Conservation (phyloP, 2,888 invertebrate genomes). For the Tryphoninae sp. region DNA sequence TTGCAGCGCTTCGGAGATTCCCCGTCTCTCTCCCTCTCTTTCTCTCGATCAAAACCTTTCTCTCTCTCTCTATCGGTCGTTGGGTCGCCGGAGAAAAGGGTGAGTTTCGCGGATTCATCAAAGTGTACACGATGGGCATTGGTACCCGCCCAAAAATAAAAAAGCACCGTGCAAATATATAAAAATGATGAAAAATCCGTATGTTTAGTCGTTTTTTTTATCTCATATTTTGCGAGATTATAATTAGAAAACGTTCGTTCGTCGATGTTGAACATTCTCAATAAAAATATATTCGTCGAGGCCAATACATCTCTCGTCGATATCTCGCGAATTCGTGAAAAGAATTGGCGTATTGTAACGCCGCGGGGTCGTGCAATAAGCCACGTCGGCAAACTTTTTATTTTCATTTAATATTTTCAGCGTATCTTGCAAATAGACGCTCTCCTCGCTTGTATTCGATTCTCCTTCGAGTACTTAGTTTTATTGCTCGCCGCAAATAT, state of each 20-base stretch:
- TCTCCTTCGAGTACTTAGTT: background rate
- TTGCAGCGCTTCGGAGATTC: slow-evolving; percentile 42
- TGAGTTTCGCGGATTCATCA: slow-evolving; percentile 40
- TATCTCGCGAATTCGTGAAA: background rate
- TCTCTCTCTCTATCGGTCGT: slow-evolving; percentile 31
- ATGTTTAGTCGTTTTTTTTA: background rate
- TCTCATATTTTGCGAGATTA: slow-evolving; percentile 1
- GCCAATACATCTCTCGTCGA: background rate
- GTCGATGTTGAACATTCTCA: background rate
- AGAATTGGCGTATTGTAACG: background rate
- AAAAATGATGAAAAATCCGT: slow-evolving; percentile 1
- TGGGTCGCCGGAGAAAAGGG: slow-evolving; percentile 25
- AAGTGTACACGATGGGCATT: slow-evolving; percentile 53
- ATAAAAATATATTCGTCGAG: slow-evolving; percentile 1
- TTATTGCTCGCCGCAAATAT: background rate
- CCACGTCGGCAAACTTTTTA: background rate
- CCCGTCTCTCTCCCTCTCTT: background rate
- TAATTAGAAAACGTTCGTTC: slow-evolving; percentile 12
- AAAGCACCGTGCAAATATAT: slow-evolving; percentile 31
- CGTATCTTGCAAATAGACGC: background rate
- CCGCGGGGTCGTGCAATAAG: background rate
- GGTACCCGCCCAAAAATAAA: slow-evolving; percentile 45
- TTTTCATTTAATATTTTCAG: background rate
- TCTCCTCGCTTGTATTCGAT: background rate
- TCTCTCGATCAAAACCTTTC: background rate